Evolutionary conservation across 2,113 vertebrate species (phyloP), one percentile per base, ranked within the genome.

Genomic region (Corythaeola cristata): DNA sequence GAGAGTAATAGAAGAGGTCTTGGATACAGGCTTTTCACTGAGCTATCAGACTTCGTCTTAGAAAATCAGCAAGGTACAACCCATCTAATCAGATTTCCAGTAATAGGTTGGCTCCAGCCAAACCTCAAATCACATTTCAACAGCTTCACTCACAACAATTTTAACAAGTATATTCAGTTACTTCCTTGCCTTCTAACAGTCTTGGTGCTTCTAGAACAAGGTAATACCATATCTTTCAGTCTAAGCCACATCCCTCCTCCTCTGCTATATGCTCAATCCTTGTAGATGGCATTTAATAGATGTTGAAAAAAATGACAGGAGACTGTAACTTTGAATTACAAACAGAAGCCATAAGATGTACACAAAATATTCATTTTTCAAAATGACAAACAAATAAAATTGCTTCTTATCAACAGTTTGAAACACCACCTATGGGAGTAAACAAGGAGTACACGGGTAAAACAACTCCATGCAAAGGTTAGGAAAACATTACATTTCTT

Each of bases 111-210:
- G 24, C 71, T 89, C 72, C 67, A 76, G 86, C 55, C 83, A 90
- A 89, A 58, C 23, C 87, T 62, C 85, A 79, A 89, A 85, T 66
- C 71, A 41, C 67, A 63, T 90, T 94, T 91, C 89, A 93, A 73
- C 77, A 82, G 49, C 69, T 89, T 50, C 75, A 85, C 47, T 90
- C 67, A 79, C 67, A 87, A 33, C 41, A 62, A 59, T 73, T 93
- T 53, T 86, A 92, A 44, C 41, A 67, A 91, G 55, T 58, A 73
- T 56, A 73, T 83, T 94, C 71, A 58, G 88, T 85, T 91, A 88
- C 82, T 90, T 76, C 85, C 68, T 67, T 69, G 45, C 71, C 62
- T 90, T 88, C 77, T 66, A 78, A 67, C 26, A 72, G 62, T 16
- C 64, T 44, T 0, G 0, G 11, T 30, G 37, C 50, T 77, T 59